phyloP scores from a whole-genome alignment of 2,113 vertebrate species.

The Pterocles orientalis region DNA sequence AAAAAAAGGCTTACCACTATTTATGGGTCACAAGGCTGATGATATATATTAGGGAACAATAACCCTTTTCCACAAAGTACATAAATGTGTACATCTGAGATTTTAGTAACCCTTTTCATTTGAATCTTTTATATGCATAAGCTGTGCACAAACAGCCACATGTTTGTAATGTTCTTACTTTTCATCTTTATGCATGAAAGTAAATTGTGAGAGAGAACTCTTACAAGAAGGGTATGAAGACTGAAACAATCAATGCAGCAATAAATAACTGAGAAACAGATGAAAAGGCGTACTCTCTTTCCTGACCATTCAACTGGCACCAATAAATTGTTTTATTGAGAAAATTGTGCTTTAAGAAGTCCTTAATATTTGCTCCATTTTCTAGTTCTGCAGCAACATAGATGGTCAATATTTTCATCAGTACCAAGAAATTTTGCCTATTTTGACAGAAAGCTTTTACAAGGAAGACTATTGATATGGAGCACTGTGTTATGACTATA shows the following conservation, averaged over 20 bases:
- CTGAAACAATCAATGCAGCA: not conserved
- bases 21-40: not conserved
- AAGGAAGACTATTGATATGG: not conserved
- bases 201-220: not conserved
- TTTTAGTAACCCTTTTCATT: not conserved
- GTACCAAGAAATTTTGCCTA: not conserved
- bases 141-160: not conserved
- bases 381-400: not conserved
- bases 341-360: not conserved
- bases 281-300: not conserved
- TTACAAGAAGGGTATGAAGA: not conserved
- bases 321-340: not conserved
- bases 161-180: not conserved
- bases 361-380: not conserved
- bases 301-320: not conserved
- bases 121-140: not conserved
- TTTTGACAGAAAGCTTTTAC: not conserved
- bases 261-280: not conserved
- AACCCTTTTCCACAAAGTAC: not conserved
- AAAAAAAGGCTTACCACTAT: not conserved
- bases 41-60: not conserved
- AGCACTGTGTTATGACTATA: not conserved
- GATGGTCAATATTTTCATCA: not conserved
- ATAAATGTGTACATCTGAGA: not conserved
- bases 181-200: not conserved